Conservation (phyloP, 2,888 invertebrate species). For the Agapostemon virescens region DNA sequence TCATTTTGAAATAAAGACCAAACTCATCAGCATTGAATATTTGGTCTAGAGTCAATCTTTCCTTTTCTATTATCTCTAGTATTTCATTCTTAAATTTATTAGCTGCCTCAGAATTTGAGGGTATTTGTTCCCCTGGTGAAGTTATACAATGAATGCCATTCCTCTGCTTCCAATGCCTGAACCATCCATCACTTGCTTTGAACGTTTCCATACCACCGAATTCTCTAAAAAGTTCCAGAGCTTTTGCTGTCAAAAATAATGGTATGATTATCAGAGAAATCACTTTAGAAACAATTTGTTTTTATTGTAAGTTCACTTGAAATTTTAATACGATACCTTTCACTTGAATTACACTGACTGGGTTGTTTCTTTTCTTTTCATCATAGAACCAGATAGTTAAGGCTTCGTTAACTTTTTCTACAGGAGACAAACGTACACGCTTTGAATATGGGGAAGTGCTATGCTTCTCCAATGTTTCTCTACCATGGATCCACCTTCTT, state of each 20-base stretch:
- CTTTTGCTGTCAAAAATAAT: constrained; percentile 6
- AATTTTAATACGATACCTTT: background rate
- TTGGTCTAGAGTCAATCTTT: background rate
- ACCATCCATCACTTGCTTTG: background rate
- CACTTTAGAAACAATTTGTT: constrained; percentile 1
- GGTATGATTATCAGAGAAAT: background rate
- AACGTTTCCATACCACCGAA: background rate
- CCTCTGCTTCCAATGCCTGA: background rate
- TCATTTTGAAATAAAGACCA: background rate
- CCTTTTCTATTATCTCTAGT: background rate
- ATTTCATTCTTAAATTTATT: background rate
- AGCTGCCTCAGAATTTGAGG: background rate
- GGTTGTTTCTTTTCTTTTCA: background rate
- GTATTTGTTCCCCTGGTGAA: background rate
- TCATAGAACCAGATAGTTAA: constrained; percentile 2
- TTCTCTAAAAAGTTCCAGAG: background rate
- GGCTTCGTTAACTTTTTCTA: constrained; percentile 15
- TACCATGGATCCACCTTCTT: background rate
- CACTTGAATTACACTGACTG: constrained; percentile 1
- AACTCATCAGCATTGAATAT: background rate
- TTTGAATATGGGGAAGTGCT: background rate
- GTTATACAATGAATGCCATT: background rate
- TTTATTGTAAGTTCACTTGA: background rate
- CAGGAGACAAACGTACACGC: background rate
- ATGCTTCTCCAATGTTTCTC: background rate